A percentile compares a stretch with the other conserved stretches of the same genome.
Evolutionary conservation across 2,797 vertebrate species (phyloP).

Genomic region (Columba guinea): DNA sequence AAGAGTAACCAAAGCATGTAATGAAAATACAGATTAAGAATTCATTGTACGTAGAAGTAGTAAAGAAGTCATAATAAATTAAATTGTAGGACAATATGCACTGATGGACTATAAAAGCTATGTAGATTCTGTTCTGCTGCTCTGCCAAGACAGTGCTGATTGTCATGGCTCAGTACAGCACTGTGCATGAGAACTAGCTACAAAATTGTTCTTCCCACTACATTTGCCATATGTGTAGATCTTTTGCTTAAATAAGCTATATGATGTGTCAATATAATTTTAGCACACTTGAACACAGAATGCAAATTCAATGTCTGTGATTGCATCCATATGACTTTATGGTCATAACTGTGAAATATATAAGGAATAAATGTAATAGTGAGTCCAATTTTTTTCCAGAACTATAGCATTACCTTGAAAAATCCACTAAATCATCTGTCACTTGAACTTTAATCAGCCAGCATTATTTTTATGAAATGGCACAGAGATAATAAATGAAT

Average conservation of each 20-base stretch:
- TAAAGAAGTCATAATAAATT: neutral
- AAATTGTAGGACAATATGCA: neutral
- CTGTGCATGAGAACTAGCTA: neutral
- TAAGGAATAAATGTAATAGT: neutral
- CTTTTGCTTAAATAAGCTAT: slow-evolving; percentile 30
- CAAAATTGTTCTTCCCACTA: neutral
- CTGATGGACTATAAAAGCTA: neutral
- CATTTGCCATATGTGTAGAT: neutral
- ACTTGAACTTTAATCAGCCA: neutral
- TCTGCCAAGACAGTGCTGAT: neutral
- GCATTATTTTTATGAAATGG: neutral
- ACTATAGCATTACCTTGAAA: neutral
- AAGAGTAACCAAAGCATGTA: neutral
- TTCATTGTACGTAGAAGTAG: neutral
- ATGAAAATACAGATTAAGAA: neutral
- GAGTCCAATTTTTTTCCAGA: neutral
- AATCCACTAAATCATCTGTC: neutral
- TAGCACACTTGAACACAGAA: slow-evolving; percentile 31
- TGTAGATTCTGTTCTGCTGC: neutral
- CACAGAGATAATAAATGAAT: neutral
- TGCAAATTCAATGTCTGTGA: neutral
- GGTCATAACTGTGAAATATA: neutral
- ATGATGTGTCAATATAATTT: slow-evolving; percentile 27
- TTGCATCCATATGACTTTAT: neutral
- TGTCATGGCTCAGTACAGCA: neutral